These are phyloP conservation scores for Proteles cristata DNA, from an alignment of 2,113 vertebrate genomes.

Conservation along the genomic window DNA sequence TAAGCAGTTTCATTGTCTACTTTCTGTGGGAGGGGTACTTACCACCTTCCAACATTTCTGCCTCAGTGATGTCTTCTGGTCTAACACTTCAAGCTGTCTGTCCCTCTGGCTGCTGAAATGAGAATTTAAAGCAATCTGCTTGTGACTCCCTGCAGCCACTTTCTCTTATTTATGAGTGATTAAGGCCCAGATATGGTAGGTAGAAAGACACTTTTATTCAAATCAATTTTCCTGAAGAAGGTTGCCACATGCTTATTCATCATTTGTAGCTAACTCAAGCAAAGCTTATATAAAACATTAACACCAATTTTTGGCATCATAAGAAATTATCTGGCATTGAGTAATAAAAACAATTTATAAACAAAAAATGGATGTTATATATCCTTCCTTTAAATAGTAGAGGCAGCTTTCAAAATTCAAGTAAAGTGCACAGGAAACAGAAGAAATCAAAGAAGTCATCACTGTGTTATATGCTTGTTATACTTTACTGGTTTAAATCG, in stretches of 20 bases:
- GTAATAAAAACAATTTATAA: not conserved
- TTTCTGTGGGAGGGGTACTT: not conserved
- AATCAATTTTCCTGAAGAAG: slow-evolving; percentile 12
- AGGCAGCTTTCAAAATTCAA: not conserved
- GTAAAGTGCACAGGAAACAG: not conserved
- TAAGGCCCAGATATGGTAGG: not conserved
- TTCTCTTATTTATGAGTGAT: not conserved
- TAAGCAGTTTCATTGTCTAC: not conserved
- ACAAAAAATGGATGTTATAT: not conserved
- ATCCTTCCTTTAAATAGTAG: not conserved
- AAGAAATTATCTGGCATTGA: slow-evolving; percentile 35
- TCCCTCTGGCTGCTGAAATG: not conserved
- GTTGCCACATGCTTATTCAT: slow-evolving; percentile 14
- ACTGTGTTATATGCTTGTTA: not conserved
- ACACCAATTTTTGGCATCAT: not conserved
- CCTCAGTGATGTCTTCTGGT: not conserved
- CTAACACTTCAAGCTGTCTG: not conserved
- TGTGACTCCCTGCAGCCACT: not conserved
- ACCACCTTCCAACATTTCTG: not conserved
- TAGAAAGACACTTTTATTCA: slow-evolving; percentile 36
- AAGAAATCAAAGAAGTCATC: not conserved
- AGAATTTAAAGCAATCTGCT: not conserved
- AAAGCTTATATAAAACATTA: not conserved
- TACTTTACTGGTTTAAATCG: not conserved
- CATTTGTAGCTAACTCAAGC: slow-evolving; percentile 34